Evolutionary conservation across 2,888 invertebrate genomes (phyloP), one percentile per base, ranked within the genome.

Genomic region (Aleiodes testaceus): DNA sequence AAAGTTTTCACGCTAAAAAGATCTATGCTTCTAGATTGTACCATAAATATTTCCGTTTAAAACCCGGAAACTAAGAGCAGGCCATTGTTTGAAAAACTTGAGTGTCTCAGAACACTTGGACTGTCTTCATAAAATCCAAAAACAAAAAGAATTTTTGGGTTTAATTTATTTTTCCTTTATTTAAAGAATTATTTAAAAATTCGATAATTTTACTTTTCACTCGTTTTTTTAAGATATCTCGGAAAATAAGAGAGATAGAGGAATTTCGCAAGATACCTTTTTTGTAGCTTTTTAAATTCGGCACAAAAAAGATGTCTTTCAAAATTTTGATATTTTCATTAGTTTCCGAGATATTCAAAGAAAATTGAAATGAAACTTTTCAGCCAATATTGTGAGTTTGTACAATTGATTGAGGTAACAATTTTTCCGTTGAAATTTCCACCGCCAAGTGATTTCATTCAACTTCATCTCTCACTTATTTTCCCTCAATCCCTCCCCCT

Each of bases 1-100:
- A 77, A 77, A 76, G 66, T 76, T 77, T 72, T 42, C 47, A 49
- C 59, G 63, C 45, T 64, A 72, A 73, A 75, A 76, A 74, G 63
- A 77, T 75, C 72, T 75, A 75, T 75, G 70, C 66, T 73, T 76
- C 74, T 69, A 74, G 77, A 78, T 78, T 74, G 36, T 59, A 78
- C 74, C 73, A 78, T 78, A 74, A 76, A 76, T 72, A 73, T 65
- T 66, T 65, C 55, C 71, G 67, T 69, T 49, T 70, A 55, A 69
- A 73, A 75, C 61, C 69, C 69, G 68, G 74, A 74, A 75, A 75
- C 20, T 45, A 44, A 61, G 44, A 70, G 72, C 73, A 74, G 63
- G 72, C 69, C 66, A 75, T 73, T 72, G 74, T 75, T 67, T 26
- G 5, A 36, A 42, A 9, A 14, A 36, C n/a, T 14, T 42, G 7